Base-by-base conservation (phyloP, 2,113 vertebrate genomes). In the Megatriorchis doriae region DNA sequence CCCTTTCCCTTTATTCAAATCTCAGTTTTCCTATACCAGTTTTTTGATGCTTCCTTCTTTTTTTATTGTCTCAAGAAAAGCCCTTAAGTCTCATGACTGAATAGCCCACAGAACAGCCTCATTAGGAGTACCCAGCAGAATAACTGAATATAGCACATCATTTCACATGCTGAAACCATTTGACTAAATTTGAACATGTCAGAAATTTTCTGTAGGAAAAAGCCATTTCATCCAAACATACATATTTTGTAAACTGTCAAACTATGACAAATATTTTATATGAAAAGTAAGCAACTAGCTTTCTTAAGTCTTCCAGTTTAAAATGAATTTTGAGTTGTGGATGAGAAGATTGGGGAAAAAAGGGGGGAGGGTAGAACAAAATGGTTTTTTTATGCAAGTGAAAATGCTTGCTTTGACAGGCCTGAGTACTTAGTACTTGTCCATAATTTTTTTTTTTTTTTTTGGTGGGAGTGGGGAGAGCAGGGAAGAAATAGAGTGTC, bases 391-490 rank as follows among this genome's bases (percentile, higher is more conserved):
- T 67, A 65, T 43, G 16, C 25, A 65, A 55, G 5, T 48, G 27
- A 56, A 71, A 81, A 56, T 71, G 18, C 2, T 63, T 81, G 18
- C 2, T 63, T 81, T 84, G n/a, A 45, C 36, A 62, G 55, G 12
- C 15, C 12, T 91, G 31, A 71, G 5, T 63, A 13, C 9, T 74
- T 22, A 31, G 34, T 47, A n/a, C 7, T 29, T 36, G 14, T 27
- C 10, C 34, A 36, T 61, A 40, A 38, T 38, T 38, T 38, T 38
- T 42, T 22, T 31, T 65, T 50, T 36, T 66, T 59, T 50, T 50
- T 66, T 53, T 5, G 0, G 5, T 7, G 7, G 4, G 4, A 11
- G 3, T 8, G 4, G 40, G 7, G 7, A 3, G 36, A 5, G 16
- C 53, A 31, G 53, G 43, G 42, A 42, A 82, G 40, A 90, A 88